These are phyloP conservation scores for Branchellion lobata DNA, from an alignment of 2,888 invertebrate species.

Conservation along the genomic window DNA sequence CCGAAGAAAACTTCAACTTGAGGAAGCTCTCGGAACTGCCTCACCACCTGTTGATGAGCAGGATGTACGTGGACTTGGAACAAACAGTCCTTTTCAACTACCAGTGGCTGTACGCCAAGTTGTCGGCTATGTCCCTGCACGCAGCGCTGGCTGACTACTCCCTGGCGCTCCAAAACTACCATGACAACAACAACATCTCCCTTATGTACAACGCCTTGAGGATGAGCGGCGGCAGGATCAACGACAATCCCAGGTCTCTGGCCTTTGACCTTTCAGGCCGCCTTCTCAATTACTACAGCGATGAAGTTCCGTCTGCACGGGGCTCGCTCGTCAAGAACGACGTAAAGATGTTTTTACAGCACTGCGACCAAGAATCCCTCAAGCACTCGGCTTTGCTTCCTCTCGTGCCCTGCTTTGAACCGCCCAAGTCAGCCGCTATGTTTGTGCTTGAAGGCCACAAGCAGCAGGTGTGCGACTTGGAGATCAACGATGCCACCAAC, in stretches of 20 bases:
- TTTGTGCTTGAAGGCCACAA: constrained; percentile 53
- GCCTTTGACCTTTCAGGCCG: constrained; percentile 88
- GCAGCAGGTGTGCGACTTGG: constrained; percentile 50
- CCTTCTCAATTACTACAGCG: constrained; percentile 82
- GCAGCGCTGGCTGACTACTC: constrained; percentile 84
- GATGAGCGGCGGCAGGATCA: constrained; percentile 52
- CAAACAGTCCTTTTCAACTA: constrained; percentile 91
- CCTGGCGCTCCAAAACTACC: constrained; percentile 30
- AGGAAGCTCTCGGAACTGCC: constrained; percentile 59
- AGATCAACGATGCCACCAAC: constrained; percentile 50
- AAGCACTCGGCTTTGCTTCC: constrained; percentile 65
- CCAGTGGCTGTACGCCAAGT: constrained; percentile 90
- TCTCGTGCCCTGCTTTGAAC: constrained; percentile 53
- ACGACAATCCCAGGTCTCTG: constrained; percentile 62
- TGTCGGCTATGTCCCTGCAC: constrained; percentile 90
- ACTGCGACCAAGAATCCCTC: constrained; percentile 82
- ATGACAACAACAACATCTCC: constrained; percentile 45
- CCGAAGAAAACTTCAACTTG: constrained; percentile 54
- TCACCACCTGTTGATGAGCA: constrained; percentile 54
- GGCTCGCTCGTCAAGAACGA: constrained; percentile 63
- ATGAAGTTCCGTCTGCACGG: constrained; percentile 54
- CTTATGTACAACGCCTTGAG: constrained; percentile 51
- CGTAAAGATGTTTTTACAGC: constrained; percentile 79
- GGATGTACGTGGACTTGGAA: constrained; percentile 79
- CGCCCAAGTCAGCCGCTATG: constrained; percentile 50